Evolutionary conservation across 2,797 vertebrate genomes (phyloP).

Genomic region (Xerus rutilus): DNA sequence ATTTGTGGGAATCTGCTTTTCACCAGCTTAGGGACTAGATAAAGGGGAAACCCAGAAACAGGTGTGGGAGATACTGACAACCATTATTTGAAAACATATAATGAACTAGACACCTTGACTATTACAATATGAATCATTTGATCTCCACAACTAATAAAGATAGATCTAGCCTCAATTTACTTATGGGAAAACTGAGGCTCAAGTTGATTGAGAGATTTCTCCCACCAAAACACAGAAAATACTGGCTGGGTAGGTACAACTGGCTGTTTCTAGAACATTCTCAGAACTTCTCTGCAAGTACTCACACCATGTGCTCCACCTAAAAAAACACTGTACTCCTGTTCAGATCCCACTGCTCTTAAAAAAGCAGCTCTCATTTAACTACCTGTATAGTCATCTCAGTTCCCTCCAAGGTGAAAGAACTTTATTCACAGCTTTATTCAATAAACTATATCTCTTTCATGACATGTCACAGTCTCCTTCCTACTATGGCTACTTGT

Average conservation of each 20-base stretch:
- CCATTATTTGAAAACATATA: background rate
- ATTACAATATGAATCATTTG: background rate
- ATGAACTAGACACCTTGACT: background rate
- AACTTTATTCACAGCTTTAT: background rate
- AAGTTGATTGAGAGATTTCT: background rate
- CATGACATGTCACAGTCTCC: background rate
- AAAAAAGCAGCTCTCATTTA: background rate
- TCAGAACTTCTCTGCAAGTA: background rate
- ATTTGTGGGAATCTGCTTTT: background rate
- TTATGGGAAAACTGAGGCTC: background rate
- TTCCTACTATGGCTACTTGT: background rate
- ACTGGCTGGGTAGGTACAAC: background rate
- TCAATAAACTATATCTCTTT: background rate
- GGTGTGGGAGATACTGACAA: background rate
- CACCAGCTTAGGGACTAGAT: background rate
- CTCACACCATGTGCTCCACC: background rate
- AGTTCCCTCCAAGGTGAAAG: background rate
- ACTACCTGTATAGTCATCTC: background rate
- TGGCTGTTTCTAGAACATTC: background rate
- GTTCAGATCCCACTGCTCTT: background rate
- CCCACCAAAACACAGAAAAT: constrained; percentile 11
- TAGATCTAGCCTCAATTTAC: background rate
- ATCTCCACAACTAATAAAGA: background rate
- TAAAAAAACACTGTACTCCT: background rate
- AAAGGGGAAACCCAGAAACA: background rate